These are phyloP conservation scores for Brachionus paranguensis DNA, from an alignment of 1,140 invertebrate species.

Conservation along the genomic window DNA sequence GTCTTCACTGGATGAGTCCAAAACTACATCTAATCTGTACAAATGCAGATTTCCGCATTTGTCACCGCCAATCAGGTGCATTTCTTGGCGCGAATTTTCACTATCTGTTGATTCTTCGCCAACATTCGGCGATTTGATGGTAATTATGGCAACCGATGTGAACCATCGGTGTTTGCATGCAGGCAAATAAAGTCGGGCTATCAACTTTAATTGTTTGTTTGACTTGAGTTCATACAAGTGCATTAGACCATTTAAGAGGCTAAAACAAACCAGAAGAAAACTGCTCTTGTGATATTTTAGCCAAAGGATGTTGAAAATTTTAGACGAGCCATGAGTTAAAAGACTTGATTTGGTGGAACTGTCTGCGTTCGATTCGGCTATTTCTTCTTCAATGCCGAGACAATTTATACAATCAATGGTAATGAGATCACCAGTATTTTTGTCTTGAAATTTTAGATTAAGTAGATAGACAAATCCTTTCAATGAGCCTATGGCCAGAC, in stretches of 20 bases:
- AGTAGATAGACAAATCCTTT: conserved; percentile 37
- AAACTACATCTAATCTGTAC: neutral
- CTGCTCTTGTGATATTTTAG: conserved; percentile 3
- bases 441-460: neutral
- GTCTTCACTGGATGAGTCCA: neutral
- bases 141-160: neutral
- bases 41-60: conserved; percentile 39
- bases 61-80: conserved; percentile 1
- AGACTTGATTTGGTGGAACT: neutral
- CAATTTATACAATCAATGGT: conserved; percentile 35
- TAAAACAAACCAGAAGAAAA: conserved; percentile 21
- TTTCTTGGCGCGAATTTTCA: neutral
- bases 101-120: neutral
- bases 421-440: neutral
- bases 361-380: neutral
- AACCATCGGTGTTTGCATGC: conserved; percentile 27
- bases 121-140: neutral
- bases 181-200: neutral
- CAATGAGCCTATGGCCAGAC: conserved; percentile 19
- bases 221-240: conserved; percentile 20
- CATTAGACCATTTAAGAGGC: neutral
- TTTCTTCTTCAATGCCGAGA: conserved; percentile 24
- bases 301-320: conserved; percentile 18
- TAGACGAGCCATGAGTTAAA: neutral
- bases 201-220: neutral